phyloP scores from a whole-genome alignment of 2,113 vertebrate species.

The Psophia crepitans region DNA sequence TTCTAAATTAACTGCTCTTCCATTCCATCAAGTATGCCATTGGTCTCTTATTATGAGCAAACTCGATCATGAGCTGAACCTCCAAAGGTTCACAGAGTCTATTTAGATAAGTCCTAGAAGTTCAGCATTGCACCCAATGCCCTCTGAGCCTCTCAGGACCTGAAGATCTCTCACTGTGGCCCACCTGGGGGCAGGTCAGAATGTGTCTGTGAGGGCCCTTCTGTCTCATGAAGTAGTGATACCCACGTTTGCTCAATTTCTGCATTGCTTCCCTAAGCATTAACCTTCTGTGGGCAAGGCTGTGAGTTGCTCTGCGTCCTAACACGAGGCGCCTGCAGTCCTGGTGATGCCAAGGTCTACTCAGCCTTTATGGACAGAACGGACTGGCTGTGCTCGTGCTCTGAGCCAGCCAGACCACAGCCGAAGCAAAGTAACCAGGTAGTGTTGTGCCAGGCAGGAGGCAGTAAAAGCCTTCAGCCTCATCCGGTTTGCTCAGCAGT shows the following conservation, averaged over 20 bases:
- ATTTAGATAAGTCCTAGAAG: conserved; percentile 19
- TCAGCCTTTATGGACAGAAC: background rate
- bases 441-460: background rate
- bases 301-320: background rate
- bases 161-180: background rate
- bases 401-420: background rate
- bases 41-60: conserved; percentile 7
- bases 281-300: background rate
- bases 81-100: background rate
- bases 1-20: conserved; percentile 44
- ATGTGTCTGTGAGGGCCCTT: background rate
- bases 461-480: background rate
- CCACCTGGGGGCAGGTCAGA: background rate
- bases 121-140: background rate
- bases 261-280: background rate
- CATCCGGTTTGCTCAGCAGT: background rate
- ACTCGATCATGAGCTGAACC: background rate
- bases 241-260: background rate
- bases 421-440: background rate
- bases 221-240: background rate
- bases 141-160: background rate
- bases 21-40: conserved; percentile 34
- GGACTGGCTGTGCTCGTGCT: background rate
- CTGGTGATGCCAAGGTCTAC: background rate
- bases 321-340: background rate